A percentile compares a stretch with the other conserved stretches of the same genome.
These are phyloP conservation scores for Iselma pallidipennis DNA, from an alignment of 2,888 invertebrate genomes.

Conservation along the genomic window DNA sequence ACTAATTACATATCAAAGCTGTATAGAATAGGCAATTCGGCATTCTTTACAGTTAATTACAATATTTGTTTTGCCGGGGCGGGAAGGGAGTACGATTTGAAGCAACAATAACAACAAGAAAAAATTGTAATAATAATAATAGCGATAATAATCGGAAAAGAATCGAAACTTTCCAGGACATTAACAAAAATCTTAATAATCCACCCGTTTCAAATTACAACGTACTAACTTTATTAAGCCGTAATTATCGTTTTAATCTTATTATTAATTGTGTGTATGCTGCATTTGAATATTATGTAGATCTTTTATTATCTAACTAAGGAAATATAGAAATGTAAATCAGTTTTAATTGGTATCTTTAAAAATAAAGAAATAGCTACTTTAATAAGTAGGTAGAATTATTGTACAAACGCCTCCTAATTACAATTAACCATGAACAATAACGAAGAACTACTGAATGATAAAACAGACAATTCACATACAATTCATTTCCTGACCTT, in stretches of 20 bases:
- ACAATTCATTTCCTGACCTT: constrained; percentile 33
- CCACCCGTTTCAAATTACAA: constrained; percentile 26
- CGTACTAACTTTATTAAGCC: constrained; percentile 20
- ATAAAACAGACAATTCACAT: constrained; percentile 38
- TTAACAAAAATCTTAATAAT: constrained; percentile 21
- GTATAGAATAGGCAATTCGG: constrained; percentile 35
- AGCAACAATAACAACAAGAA: neutral
- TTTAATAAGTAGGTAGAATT: constrained; percentile 32
- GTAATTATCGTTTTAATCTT: constrained; percentile 22
- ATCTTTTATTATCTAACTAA: constrained; percentile 19
- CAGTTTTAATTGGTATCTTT: constrained; percentile 33
- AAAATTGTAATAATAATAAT: neutral
- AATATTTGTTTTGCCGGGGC: constrained; percentile 44
- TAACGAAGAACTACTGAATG: constrained; percentile 31
- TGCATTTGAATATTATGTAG: constrained; percentile 13
- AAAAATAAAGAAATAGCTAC: constrained; percentile 21
- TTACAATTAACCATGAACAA: constrained; percentile 33
- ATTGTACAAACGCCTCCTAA: constrained; percentile 35
- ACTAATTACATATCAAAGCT: constrained; percentile 51
- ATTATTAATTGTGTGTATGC: constrained; percentile 22
- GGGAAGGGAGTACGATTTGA: constrained; percentile 6
- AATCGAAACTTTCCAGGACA: constrained; percentile 16
- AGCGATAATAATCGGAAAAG: constrained; percentile 3
- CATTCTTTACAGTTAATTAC: constrained; percentile 51
- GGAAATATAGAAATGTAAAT: constrained; percentile 36